Evolutionary conservation across 1,140 invertebrate genomes (phyloP).

Genomic region (Micrasema longulum): DNA sequence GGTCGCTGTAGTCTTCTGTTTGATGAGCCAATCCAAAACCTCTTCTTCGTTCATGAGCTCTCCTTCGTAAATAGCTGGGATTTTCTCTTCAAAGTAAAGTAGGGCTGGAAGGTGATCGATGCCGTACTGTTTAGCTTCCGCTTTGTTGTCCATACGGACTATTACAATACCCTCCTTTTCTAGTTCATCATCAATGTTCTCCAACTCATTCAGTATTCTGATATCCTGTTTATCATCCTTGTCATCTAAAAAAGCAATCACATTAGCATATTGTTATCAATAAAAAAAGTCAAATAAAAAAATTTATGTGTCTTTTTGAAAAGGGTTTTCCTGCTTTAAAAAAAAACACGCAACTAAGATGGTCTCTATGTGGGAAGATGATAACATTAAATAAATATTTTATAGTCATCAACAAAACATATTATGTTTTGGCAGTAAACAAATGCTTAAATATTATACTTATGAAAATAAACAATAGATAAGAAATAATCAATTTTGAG

Average conservation of each 20-base stretch:
- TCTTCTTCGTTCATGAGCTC: constrained; percentile 93
- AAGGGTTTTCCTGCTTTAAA: too few relatives aligned
- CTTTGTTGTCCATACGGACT: constrained; percentile 88
- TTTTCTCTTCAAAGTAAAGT: constrained; percentile 93
- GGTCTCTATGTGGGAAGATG: too few relatives aligned
- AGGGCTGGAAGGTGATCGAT: constrained; percentile 90
- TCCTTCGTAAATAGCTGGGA: constrained; percentile 91
- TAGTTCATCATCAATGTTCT: constrained; percentile 93
- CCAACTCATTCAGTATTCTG: constrained; percentile 86
- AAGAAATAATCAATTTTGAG: too few relatives aligned
- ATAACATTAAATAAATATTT: too few relatives aligned
- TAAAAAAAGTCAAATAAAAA: constrained; percentile 2
- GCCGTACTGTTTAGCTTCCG: constrained; percentile 90
- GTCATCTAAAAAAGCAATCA: constrained; percentile 75
- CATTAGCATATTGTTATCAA: neutral
- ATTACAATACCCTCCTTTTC: constrained; percentile 92
- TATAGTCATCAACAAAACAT: too few relatives aligned
- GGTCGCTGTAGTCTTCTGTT: constrained; percentile 91
- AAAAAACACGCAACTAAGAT: too few relatives aligned
- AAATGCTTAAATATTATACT: too few relatives aligned
- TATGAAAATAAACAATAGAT: too few relatives aligned
- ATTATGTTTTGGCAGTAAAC: too few relatives aligned
- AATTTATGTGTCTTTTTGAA: too few relatives aligned
- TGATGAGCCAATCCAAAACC: constrained; percentile 89
- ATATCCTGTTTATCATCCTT: constrained; percentile 92